These are phyloP conservation scores for Hypocryptadius cinnamomeus DNA, from an alignment of 2,113 vertebrate species.

Conservation along the genomic window DNA sequence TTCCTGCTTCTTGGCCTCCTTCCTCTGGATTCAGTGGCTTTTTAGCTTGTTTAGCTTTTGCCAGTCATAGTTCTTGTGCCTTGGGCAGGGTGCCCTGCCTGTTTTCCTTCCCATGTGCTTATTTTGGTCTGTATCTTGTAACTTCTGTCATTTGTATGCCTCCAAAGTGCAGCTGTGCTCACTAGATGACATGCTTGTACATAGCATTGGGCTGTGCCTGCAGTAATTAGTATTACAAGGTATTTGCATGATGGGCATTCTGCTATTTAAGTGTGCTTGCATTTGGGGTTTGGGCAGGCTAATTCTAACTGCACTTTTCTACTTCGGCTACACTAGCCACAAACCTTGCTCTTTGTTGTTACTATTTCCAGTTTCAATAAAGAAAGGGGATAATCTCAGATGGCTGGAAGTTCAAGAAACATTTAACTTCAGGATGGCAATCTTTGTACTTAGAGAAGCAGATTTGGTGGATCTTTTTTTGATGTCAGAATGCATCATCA, in stretches of 20 bases:
- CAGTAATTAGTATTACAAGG: background rate
- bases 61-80: background rate
- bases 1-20: background rate
- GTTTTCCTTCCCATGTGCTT: background rate
- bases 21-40: background rate
- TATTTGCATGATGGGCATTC: background rate
- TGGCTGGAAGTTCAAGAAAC: background rate
- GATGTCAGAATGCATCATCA: rapidly evolving
- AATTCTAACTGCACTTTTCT: background rate
- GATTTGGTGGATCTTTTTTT: background rate
- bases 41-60: background rate
- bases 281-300: background rate
- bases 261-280: background rate
- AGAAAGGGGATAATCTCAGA: background rate
- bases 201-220: background rate
- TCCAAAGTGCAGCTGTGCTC: background rate
- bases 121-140: background rate
- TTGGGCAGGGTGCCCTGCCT: background rate
- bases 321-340: background rate
- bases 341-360: background rate
- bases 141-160: background rate
- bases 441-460: background rate
- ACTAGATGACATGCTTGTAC: rapidly evolving
- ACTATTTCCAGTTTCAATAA: background rate
- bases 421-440: background rate